Percentiles rank a stretch among this genome's conserved stretches.
Conservation (phyloP, 2,888 invertebrate species). For the Caenorhabditis sulstoni region DNA sequence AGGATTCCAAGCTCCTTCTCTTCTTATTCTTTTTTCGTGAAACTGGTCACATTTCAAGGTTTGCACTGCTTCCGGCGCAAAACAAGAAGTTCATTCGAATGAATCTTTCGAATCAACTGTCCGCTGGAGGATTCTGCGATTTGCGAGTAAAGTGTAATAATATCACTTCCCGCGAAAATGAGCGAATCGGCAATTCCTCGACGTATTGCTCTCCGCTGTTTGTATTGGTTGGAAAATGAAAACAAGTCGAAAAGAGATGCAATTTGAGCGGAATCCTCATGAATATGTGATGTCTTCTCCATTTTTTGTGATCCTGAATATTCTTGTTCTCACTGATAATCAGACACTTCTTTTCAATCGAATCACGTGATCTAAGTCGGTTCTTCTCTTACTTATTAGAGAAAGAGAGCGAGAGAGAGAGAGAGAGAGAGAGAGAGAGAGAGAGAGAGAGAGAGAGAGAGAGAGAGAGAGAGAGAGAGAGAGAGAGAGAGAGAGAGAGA, state of each 20-base stretch:
- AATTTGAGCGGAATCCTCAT: slow-evolving; percentile 34
- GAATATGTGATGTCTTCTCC: slow-evolving; percentile 36
- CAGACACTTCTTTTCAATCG: not conserved
- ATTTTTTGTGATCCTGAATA: slow-evolving; percentile 9
- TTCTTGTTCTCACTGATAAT: not conserved
- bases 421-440: slow-evolving; percentile 2
- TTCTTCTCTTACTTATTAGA: slow-evolving; percentile 26
- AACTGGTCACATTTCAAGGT: too few species aligned
- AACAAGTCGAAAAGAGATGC: slow-evolving; percentile 29
- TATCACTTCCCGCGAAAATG: too few species aligned
- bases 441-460: slow-evolving; percentile 3
- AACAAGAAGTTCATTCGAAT: too few species aligned
- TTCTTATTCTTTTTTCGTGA: too few species aligned
- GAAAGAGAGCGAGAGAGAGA: not conserved
- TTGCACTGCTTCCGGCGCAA: too few species aligned
- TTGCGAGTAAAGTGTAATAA: too few species aligned
- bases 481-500: not conserved
- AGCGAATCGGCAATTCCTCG: not conserved
- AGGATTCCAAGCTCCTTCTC: too few species aligned
- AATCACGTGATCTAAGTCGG: slow-evolving; percentile 8
- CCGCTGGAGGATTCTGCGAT: too few species aligned
- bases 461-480: not conserved
- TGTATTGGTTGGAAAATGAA: slow-evolving; percentile 9
- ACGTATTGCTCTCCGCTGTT: slow-evolving; percentile 17
- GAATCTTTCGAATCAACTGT: too few species aligned